These are phyloP conservation scores for Psilopogon haemacephalus DNA, from an alignment of 2,113 vertebrate species.

Conservation along the genomic window DNA sequence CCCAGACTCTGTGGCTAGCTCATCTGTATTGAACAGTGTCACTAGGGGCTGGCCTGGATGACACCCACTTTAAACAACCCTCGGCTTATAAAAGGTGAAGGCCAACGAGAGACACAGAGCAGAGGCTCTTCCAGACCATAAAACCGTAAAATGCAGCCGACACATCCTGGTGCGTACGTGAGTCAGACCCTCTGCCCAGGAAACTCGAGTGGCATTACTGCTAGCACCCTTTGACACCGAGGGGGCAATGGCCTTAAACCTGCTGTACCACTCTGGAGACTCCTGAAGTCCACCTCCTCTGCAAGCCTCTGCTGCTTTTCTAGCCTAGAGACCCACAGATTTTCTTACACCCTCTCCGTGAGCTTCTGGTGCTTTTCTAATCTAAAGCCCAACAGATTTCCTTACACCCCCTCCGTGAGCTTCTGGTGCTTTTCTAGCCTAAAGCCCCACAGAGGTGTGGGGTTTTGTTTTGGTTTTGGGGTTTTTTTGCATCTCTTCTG, in stretches of 20 bases:
- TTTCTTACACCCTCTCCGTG: no score
- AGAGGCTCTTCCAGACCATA: neutral
- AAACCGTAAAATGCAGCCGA: neutral
- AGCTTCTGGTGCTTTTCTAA: no score
- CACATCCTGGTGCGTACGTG: accelerated
- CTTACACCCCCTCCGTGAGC: no score
- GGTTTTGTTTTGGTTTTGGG: no score
- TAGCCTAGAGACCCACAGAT: no score
- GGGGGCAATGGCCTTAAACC: neutral
- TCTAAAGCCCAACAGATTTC: no score
- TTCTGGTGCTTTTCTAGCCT: no score
- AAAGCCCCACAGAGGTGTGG: no score
- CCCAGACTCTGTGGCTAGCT: neutral
- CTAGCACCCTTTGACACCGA: neutral
- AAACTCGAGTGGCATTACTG: neutral
- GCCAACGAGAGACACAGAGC: neutral
- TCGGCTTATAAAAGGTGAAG: neutral
- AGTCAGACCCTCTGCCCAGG: neutral
- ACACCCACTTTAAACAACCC: neutral
- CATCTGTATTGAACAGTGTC: accelerated
- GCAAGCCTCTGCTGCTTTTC: neutral
- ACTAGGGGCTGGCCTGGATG: accelerated
- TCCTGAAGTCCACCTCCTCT: neutral
- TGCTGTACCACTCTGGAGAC: neutral
- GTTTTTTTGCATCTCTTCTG: no score